Conservation (phyloP, 2,797 vertebrate genomes). For the Sebastolobus alascanus region DNA sequence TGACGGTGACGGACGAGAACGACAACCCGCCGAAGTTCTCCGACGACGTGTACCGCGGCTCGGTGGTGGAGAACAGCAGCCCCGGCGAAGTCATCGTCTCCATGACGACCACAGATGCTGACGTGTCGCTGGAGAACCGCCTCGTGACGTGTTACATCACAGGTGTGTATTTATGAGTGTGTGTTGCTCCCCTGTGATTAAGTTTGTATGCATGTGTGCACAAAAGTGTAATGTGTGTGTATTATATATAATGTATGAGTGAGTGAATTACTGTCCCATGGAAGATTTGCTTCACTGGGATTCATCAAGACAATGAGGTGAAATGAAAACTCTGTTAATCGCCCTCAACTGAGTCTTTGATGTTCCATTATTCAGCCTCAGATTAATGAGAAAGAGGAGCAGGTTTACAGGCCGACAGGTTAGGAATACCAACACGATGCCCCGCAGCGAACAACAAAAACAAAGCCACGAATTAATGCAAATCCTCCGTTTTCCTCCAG, state of each 20-base stretch:
- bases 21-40: conserved; percentile 94
- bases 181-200: too few relatives aligned
- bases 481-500: conserved; percentile 52
- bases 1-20: conserved; percentile 95
- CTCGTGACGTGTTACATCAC: conserved; percentile 96
- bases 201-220: not conserved
- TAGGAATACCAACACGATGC: conserved; percentile 51
- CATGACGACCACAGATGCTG: conserved; percentile 90
- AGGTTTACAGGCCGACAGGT: conserved; percentile 13
- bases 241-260: not conserved
- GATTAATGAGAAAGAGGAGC: conserved; percentile 54
- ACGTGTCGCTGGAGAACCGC: conserved; percentile 92
- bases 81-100: conserved; percentile 89
- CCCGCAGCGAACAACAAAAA: conserved; percentile 65
- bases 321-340: conserved; percentile 49
- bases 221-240: not conserved
- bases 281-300: conserved; percentile 4
- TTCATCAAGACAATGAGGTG: conserved; percentile 39
- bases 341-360: conserved; percentile 30
- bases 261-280: not conserved
- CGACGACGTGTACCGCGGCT: conserved; percentile 90
- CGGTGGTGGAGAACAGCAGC: conserved; percentile 89
- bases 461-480: conserved; percentile 58
- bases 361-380: conserved; percentile 34
- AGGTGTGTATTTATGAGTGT: conserved; percentile 81